Conservation (phyloP, 2,797 vertebrate genomes). For the Hemitrygon akajei region DNA sequence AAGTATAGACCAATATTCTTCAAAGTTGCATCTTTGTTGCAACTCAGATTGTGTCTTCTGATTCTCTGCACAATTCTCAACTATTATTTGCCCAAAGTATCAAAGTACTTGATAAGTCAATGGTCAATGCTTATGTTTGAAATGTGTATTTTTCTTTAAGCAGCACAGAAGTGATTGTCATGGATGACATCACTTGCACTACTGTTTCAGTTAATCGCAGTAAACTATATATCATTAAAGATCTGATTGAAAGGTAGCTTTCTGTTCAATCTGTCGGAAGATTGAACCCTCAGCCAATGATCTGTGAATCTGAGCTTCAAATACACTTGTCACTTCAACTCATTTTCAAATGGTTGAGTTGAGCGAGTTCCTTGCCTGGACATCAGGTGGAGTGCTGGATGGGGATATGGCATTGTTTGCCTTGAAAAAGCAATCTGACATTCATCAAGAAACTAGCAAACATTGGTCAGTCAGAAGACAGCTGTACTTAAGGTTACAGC, state of each 20-base stretch:
- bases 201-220: background rate
- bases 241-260: background rate
- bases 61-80: background rate
- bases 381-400: background rate
- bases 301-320: background rate
- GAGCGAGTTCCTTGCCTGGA: background rate
- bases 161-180: background rate
- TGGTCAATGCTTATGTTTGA: background rate
- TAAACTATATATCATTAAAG: background rate
- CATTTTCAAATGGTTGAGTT: conserved; percentile 17
- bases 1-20: background rate
- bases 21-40: background rate
- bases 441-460: background rate
- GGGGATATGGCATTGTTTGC: background rate
- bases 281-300: background rate
- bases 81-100: background rate
- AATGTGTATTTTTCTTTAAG: background rate
- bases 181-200: background rate
- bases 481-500: background rate
- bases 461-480: background rate
- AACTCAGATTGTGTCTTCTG: background rate
- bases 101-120: too few species aligned
- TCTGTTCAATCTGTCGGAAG: background rate
- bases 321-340: background rate
- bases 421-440: background rate